Evolutionary conservation across 2,888 invertebrate species (phyloP).

Genomic region (Eulithis prunata): DNA sequence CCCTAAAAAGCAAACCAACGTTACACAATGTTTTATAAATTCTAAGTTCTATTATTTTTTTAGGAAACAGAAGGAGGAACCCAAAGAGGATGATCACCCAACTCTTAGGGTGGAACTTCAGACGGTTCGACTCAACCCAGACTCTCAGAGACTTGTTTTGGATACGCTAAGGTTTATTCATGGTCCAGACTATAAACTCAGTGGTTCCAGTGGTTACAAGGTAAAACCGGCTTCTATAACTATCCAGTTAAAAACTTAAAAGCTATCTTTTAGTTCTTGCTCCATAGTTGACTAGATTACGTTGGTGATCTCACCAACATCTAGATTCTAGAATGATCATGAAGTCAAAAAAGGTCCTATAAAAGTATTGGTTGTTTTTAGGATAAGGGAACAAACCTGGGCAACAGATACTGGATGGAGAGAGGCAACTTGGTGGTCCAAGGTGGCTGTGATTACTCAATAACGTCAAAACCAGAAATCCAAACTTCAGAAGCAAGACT

Average conservation of each 20-base stretch:
- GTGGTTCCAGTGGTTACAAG: constrained; percentile 84
- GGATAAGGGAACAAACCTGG: constrained; percentile 88
- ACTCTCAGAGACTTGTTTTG: constrained; percentile 89
- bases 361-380: constrained; percentile 48
- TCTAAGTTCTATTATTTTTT: constrained; percentile 11
- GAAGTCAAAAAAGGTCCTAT: too few species aligned
- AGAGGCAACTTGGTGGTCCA: constrained; percentile 90
- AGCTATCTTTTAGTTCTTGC: too few species aligned
- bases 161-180: constrained; percentile 90
- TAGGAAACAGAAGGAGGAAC: constrained; percentile 74
- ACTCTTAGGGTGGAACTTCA: constrained; percentile 90
- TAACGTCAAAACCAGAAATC: constrained; percentile 79
- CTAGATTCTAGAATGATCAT: too few species aligned
- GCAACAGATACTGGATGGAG: constrained; percentile 90
- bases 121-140: constrained; percentile 87
- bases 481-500: constrained; percentile 86
- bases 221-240: constrained; percentile 45
- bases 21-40: constrained; percentile 42
- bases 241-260: too few species aligned
- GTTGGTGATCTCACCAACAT: too few species aligned
- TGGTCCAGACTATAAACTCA: constrained; percentile 87
- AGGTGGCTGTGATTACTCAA: constrained; percentile 88
- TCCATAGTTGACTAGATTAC: too few species aligned
- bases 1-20: constrained; percentile 20
- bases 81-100: constrained; percentile 76